Evolutionary conservation across 2,113 vertebrate species (phyloP).

Genomic region (Coptodon rendalli): DNA sequence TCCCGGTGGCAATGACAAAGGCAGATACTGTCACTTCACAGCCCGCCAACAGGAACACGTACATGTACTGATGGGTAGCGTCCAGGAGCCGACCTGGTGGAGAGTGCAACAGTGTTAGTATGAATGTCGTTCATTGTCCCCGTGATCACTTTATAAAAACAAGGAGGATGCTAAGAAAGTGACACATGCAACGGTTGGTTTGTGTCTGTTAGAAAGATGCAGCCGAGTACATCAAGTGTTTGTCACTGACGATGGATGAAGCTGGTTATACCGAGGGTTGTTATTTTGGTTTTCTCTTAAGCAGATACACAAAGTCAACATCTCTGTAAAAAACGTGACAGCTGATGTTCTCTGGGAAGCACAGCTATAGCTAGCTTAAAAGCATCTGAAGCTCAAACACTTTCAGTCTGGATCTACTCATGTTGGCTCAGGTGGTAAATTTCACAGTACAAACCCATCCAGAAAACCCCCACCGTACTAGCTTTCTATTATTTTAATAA

Average conservation of each 20-base stretch:
- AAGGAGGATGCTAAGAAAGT: background rate
- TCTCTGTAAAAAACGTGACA: background rate
- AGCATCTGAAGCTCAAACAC: background rate
- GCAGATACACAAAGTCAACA: background rate
- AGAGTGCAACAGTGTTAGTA: background rate
- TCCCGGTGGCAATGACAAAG: conserved; percentile 77
- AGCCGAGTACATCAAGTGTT: background rate
- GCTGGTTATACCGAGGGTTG: background rate
- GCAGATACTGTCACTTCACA: conserved; percentile 81
- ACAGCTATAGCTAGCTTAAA: background rate
- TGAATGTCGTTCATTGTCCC: no score
- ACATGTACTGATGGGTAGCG: conserved; percentile 78
- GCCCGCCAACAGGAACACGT: conserved; percentile 87
- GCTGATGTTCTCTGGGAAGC: background rate
- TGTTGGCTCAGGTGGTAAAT: background rate
- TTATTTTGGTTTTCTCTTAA: background rate
- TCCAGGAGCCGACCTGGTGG: conserved; percentile 84
- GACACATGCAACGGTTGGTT: background rate
- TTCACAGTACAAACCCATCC: background rate
- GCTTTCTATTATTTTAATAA: background rate
- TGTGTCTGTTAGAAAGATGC: background rate
- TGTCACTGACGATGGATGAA: background rate
- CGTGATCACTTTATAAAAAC: background rate
- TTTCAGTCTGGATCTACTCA: background rate
- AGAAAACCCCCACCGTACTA: background rate